Percentiles rank a stretch among this genome's conserved stretches.
phyloP scores from a whole-genome alignment of 2,888 invertebrate species.

The Palloptera scutellata region DNA sequence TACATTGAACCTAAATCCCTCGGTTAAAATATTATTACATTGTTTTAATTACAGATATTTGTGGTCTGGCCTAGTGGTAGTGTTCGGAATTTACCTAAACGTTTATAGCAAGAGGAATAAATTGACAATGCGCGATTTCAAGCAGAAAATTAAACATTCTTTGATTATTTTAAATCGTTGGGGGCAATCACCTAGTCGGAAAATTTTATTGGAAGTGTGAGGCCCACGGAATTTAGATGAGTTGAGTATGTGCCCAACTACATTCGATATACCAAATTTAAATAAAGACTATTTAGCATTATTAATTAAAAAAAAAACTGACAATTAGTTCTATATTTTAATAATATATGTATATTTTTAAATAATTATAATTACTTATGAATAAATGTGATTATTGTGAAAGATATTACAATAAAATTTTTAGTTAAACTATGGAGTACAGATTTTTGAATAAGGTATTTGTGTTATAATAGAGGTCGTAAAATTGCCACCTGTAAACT shows the following conservation, averaged over 20 bases:
- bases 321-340: constrained; percentile 1
- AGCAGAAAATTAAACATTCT: constrained; percentile 41
- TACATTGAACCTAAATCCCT: neutral
- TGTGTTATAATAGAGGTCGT: no score
- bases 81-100: constrained; percentile 93
- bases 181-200: constrained; percentile 49
- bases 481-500: no score
- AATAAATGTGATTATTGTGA: neutral
- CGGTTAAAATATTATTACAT: neutral
- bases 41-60: constrained; percentile 69
- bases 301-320: neutral
- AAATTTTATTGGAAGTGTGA: constrained; percentile 58
- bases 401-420: neutral
- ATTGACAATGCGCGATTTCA: constrained; percentile 54
- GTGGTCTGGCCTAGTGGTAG: constrained; percentile 89
- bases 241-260: neutral
- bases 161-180: constrained; percentile 36
- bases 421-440: neutral
- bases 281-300: constrained; percentile 2
- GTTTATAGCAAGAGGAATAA: constrained; percentile 81
- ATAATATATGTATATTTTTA: neutral
- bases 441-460: neutral
- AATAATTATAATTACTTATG: neutral
- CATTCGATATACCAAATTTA: constrained; percentile 24
- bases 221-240: neutral